Evolutionary conservation across 2,888 invertebrate species (phyloP).

Genomic region (Isotomurus palustris): DNA sequence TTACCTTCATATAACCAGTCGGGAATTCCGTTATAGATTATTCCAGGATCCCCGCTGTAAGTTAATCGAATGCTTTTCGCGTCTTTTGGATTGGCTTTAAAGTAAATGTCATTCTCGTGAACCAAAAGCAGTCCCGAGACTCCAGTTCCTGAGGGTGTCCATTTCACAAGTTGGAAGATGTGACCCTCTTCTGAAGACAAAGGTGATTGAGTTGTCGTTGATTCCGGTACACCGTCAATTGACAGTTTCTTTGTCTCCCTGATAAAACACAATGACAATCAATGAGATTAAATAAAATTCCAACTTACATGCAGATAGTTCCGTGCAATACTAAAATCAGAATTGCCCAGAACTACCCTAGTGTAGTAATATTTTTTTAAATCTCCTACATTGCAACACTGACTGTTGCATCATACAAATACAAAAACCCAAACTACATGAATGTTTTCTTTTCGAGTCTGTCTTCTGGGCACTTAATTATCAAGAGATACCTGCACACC

Average conservation of each 20-base stretch:
- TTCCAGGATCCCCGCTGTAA: conserved; percentile 58
- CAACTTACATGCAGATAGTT: no score
- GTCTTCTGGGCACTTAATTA: no score
- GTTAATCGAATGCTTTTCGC: conserved; percentile 67
- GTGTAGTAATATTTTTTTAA: no score
- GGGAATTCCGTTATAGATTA: conserved; percentile 77
- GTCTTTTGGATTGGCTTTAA: conserved; percentile 68
- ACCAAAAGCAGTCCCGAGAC: conserved; percentile 70
- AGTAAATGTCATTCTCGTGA: conserved; percentile 79
- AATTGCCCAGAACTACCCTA: no score
- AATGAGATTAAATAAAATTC: no score
- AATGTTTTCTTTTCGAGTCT: no score
- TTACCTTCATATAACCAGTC: conserved; percentile 83
- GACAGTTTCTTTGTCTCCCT: conserved; percentile 36
- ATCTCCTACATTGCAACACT: no score
- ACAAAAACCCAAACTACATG: no score
- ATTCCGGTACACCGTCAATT: conserved; percentile 12
- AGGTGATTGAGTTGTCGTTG: background rate
- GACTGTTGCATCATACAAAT: no score
- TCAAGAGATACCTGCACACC: no score
- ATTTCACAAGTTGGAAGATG: conserved; percentile 63
- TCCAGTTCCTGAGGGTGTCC: conserved; percentile 66
- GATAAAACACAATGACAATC: conserved; percentile 7
- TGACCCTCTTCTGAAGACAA: conserved; percentile 45
- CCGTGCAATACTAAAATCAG: no score